These are phyloP conservation scores for Sycon ciliatum DNA, from an alignment of 37 sponge, comb jelly and placozoan genomes.

Conservation along the genomic window DNA sequence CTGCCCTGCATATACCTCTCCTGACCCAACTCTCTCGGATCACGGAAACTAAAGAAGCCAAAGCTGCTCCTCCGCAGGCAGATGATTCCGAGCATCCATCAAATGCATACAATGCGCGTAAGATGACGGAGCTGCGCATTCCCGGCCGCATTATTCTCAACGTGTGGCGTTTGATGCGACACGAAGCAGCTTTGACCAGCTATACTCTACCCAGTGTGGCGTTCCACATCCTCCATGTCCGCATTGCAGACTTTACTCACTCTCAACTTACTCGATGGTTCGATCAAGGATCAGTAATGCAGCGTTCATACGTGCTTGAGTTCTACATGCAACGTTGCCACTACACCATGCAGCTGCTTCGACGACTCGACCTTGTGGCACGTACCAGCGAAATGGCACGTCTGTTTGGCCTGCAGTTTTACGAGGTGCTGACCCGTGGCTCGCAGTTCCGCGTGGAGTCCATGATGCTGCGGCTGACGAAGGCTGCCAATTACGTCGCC, in stretches of 20 bases:
- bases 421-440: slow-evolving; percentile 71
- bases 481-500: slow-evolving; percentile 70
- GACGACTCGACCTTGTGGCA: slow-evolving; percentile 72
- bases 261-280: slow-evolving; percentile 67
- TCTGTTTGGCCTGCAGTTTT: slow-evolving; percentile 92
- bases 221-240: slow-evolving; percentile 74
- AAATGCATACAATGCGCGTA: background rate
- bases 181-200: slow-evolving; percentile 66
- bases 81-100: too few species aligned
- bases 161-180: slow-evolving; percentile 70
- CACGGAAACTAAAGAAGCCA: slow-evolving; percentile 15
- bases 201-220: slow-evolving; percentile 83
- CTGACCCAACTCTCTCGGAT: slow-evolving; percentile 52
- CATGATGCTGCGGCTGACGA: slow-evolving; percentile 86
- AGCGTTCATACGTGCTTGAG: slow-evolving; percentile 50
- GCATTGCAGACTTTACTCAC: slow-evolving; percentile 58
- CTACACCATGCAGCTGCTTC: slow-evolving; percentile 59
- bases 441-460: slow-evolving; percentile 96
- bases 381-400: slow-evolving; percentile 93
- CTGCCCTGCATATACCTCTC: slow-evolving; percentile 50
- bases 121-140: slow-evolving; percentile 32
- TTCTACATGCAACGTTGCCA: slow-evolving; percentile 62
- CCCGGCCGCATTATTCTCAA: slow-evolving; percentile 71
- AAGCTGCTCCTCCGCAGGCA: background rate
- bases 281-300: slow-evolving; percentile 1